Evolutionary conservation across 1,140 invertebrate genomes (phyloP).

Genomic region (Acromyrmex charruanus): DNA sequence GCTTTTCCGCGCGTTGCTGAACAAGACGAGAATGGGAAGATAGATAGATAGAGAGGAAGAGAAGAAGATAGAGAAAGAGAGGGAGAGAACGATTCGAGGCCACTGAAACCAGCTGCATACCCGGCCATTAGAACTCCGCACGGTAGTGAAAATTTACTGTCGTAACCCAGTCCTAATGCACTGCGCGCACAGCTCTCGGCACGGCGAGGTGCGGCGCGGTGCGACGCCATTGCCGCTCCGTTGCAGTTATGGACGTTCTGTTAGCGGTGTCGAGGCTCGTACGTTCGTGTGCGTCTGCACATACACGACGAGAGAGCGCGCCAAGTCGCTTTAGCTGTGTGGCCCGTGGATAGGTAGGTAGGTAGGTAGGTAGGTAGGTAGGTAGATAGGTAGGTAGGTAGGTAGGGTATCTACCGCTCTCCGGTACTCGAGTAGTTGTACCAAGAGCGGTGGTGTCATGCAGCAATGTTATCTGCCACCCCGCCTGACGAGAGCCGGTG

Average conservation of each 20-base stretch:
- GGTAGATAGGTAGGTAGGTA: not conserved
- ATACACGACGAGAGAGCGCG: not conserved
- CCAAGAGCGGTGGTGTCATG: conserved; percentile 85
- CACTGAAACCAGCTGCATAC: conserved; percentile 86
- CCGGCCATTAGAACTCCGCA: conserved; percentile 85
- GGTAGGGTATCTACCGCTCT: conserved; percentile 75
- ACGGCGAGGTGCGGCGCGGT: conserved; percentile 42
- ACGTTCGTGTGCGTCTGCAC: conserved; percentile 13
- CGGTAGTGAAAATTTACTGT: conserved; percentile 87
- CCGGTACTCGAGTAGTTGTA: conserved; percentile 81
- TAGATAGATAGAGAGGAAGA: conserved; percentile 45
- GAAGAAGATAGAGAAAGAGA: conserved; percentile 56
- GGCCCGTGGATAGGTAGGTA: conserved; percentile 60
- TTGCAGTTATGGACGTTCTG: conserved; percentile 83
- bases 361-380: conserved; percentile 45
- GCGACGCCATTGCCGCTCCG: conserved; percentile 71
- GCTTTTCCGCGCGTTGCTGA: conserved; percentile 14
- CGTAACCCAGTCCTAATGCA: conserved; percentile 86
- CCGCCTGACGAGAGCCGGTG: conserved; percentile 77
- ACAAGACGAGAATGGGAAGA: conserved; percentile 36
- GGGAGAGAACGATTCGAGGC: conserved; percentile 78
- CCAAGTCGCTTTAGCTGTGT: conserved; percentile 73
- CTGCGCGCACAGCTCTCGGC: conserved; percentile 70
- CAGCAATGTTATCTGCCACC: conserved; percentile 86
- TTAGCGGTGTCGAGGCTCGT: conserved; percentile 64